Percentiles rank a stretch among this genome's conserved stretches.
Evolutionary conservation across 2,113 vertebrate genomes (phyloP).

Genomic region (Monopterus albus): DNA sequence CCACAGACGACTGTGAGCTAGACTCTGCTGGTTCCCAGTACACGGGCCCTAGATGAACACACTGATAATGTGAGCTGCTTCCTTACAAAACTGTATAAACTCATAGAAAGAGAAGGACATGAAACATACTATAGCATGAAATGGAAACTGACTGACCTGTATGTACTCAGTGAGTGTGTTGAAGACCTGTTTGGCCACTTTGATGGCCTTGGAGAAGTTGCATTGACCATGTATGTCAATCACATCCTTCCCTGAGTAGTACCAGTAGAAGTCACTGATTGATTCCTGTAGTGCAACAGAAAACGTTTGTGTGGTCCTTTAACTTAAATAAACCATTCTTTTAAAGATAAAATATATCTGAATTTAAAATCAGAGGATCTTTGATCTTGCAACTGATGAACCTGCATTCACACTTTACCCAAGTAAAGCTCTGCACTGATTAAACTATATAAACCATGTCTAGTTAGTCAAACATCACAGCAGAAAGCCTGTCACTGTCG

Average conservation of each 20-base stretch:
- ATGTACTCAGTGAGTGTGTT: constrained; percentile 98
- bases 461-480: too few relatives aligned
- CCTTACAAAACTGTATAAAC: neutral
- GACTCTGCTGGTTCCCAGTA: constrained; percentile 94
- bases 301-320: neutral
- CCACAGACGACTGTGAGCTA: constrained; percentile 95
- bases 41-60: constrained; percentile 88
- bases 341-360: constrained; percentile 6
- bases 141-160: constrained; percentile 83
- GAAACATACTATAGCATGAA: neutral
- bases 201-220: constrained; percentile 95
- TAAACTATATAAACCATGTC: too few relatives aligned
- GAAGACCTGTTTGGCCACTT: constrained; percentile 96
- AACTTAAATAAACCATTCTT: neutral
- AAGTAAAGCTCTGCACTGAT: too few relatives aligned
- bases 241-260: constrained; percentile 94
- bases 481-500: neutral
- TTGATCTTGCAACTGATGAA: too few relatives aligned
- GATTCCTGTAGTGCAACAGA: constrained; percentile 85
- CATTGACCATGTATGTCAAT: constrained; percentile 92
- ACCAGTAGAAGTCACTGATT: constrained; percentile 98
- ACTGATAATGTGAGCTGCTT: neutral
- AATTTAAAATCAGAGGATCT: too few relatives aligned
- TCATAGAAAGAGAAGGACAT: too few relatives aligned
- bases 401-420: too few relatives aligned